A percentile compares a stretch with the other conserved stretches of the same genome.
phyloP scores from a whole-genome alignment of 2,113 vertebrate species.

The Arizona elegans region DNA sequence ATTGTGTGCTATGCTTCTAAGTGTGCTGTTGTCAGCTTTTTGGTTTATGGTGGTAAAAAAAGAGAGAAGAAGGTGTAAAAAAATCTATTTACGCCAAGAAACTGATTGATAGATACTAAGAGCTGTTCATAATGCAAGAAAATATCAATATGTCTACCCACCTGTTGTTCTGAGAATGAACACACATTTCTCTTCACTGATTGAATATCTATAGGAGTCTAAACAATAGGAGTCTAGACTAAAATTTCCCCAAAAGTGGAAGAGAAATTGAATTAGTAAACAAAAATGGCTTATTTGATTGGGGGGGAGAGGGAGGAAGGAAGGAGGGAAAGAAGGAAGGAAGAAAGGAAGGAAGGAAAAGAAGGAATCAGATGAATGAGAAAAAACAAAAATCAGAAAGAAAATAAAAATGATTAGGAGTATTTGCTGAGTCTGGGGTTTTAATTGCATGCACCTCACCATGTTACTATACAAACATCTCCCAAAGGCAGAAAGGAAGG shows the following conservation, averaged over 20 bases:
- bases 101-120: background rate
- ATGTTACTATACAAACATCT: background rate
- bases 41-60: background rate
- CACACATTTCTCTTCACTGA: conserved; percentile 4
- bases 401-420: background rate
- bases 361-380: background rate
- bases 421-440: background rate
- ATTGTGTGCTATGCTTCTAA: background rate
- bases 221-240: background rate
- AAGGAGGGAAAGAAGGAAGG: background rate
- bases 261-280: background rate
- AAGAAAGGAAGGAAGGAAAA: background rate
- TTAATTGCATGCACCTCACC: background rate
- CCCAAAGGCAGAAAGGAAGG: background rate
- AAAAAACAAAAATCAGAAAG: background rate
- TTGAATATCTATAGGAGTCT: conserved; percentile 22
- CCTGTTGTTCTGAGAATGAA: conserved; percentile 1
- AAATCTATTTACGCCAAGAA: background rate
- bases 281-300: background rate
- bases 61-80: background rate
- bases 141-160: background rate
- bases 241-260: background rate
- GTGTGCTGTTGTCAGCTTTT: background rate
- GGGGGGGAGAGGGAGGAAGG: accelerated
- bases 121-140: conserved; percentile 1